Conservation (phyloP, 2,888 invertebrate species). For the Drosophila fungiperda region DNA sequence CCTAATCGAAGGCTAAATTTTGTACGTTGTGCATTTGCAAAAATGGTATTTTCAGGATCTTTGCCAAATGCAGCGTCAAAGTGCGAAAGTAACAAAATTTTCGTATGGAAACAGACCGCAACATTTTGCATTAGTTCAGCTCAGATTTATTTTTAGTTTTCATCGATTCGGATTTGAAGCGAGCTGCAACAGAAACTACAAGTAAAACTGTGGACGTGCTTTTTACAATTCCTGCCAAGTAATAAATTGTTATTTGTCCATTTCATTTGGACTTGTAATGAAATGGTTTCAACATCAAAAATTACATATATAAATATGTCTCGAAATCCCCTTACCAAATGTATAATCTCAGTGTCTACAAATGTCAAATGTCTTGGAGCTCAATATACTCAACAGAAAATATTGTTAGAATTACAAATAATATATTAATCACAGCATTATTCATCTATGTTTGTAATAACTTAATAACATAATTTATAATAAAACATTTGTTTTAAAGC, state of each 20-base stretch:
- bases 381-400: too few relatives aligned
- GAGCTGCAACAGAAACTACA: slow-evolving; percentile 26
- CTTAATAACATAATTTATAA: too few relatives aligned
- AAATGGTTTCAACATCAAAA: slow-evolving; percentile 12
- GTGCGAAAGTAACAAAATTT: slow-evolving; percentile 15
- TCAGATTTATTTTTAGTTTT: slow-evolving; percentile 34
- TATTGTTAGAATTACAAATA: too few relatives aligned
- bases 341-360: neutral
- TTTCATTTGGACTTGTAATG: slow-evolving; percentile 12
- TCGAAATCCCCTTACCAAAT: too few relatives aligned
- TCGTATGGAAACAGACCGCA: slow-evolving; percentile 72
- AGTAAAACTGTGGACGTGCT: slow-evolving; percentile 26
- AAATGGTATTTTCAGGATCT: slow-evolving; percentile 59
- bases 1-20: slow-evolving; percentile 64
- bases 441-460: too few relatives aligned
- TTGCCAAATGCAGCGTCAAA: slow-evolving; percentile 58
- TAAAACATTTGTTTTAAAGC: too few relatives aligned
- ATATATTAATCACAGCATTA: too few relatives aligned
- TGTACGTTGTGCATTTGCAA: slow-evolving; percentile 9
- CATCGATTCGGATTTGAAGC: slow-evolving; percentile 27
- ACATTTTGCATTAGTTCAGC: slow-evolving; percentile 67
- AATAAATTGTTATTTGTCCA: slow-evolving; percentile 34
- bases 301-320: neutral
- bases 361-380: neutral
- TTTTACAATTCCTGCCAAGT: slow-evolving; percentile 48